phyloP scores from a whole-genome alignment of 2,797 vertebrate species.

The Sebastes elongatus region DNA sequence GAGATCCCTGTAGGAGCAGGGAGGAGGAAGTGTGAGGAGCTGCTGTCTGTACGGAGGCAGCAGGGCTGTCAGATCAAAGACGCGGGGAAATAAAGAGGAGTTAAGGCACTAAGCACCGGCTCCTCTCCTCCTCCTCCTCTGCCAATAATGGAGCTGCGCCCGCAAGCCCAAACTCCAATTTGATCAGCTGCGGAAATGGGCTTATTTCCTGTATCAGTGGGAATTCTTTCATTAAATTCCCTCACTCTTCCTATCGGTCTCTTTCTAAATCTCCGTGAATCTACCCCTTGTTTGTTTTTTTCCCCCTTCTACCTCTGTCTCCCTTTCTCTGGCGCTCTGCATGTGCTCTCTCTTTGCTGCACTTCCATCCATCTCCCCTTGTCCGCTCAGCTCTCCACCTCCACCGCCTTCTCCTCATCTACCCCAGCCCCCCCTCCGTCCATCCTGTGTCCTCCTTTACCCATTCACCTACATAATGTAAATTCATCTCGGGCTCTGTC shows the following conservation, averaged over 20 bases:
- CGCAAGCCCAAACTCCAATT: slow-evolving; percentile 70
- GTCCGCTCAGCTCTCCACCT: slow-evolving; percentile 34
- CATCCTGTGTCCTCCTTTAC: slow-evolving; percentile 38
- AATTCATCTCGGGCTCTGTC: slow-evolving; percentile 39
- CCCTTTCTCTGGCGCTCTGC: slow-evolving; percentile 10
- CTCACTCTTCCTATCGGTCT: slow-evolving; percentile 31
- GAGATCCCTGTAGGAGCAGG: slow-evolving; percentile 36
- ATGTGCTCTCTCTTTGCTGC: slow-evolving; percentile 18
- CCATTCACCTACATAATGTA: slow-evolving; percentile 56
- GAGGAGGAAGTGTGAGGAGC: slow-evolving; percentile 54
- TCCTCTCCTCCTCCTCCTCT: slow-evolving; percentile 60
- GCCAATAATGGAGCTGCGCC: slow-evolving; percentile 70
- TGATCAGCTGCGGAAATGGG: slow-evolving; percentile 74
- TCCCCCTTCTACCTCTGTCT: neutral
- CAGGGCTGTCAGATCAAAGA: slow-evolving; percentile 70
- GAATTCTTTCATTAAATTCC: slow-evolving; percentile 75
- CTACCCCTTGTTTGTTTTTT: slow-evolving; percentile 49
- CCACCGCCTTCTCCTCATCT: neutral
- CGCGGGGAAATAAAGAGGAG: slow-evolving; percentile 62
- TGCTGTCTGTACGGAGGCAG: slow-evolving; percentile 53
- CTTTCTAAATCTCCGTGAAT: slow-evolving; percentile 28
- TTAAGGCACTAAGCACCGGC: slow-evolving; percentile 57
- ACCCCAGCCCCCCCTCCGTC: neutral
- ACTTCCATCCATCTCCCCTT: slow-evolving; percentile 28
- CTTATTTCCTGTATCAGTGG: slow-evolving; percentile 64